Conservation (phyloP, 2,888 invertebrate species). For the Pycnomerus fuliginosus region DNA sequence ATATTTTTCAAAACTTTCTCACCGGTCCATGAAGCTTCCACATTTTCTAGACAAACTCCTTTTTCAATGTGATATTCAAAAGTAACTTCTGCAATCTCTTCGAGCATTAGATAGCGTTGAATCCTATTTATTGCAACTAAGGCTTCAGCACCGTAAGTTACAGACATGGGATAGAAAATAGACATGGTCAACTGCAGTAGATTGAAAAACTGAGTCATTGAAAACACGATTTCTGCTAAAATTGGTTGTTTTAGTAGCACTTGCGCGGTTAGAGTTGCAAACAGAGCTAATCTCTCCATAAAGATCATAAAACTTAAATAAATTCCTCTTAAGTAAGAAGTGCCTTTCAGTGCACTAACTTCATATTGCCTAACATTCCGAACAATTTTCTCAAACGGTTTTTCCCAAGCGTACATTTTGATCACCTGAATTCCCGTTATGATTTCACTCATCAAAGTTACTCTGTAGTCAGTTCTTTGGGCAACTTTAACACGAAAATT, state of each 20-base stretch:
- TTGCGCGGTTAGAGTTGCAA: conserved; percentile 75
- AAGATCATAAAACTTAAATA: conserved; percentile 69
- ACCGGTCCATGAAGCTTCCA: conserved; percentile 41
- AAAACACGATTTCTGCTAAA: conserved; percentile 51
- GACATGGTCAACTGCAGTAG: conserved; percentile 58
- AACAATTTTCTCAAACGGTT: conserved; percentile 63
- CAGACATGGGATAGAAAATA: conserved; percentile 60
- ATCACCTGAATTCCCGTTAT: conserved; percentile 69
- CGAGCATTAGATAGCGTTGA: conserved; percentile 57
- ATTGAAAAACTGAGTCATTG: conserved; percentile 56
- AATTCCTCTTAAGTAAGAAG: conserved; percentile 66
- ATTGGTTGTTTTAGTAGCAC: conserved; percentile 63
- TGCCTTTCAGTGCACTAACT: conserved; percentile 62
- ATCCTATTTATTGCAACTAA: conserved; percentile 58
- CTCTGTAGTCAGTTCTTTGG: conserved; percentile 60
- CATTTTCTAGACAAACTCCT: conserved; percentile 34
- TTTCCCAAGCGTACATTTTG: conserved; percentile 77
- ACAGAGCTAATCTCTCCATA: conserved; percentile 80
- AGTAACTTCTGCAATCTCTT: conserved; percentile 54
- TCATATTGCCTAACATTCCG: conserved; percentile 65
- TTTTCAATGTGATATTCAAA: conserved; percentile 26
- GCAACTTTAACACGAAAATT: conserved; percentile 52
- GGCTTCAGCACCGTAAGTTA: conserved; percentile 61
- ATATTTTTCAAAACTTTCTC: conserved; percentile 42
- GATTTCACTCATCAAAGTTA: conserved; percentile 70